Evolutionary conservation across 2,113 vertebrate genomes (phyloP), one percentile per base, ranked within the genome.

Genomic region (Nannospalax galili): DNA sequence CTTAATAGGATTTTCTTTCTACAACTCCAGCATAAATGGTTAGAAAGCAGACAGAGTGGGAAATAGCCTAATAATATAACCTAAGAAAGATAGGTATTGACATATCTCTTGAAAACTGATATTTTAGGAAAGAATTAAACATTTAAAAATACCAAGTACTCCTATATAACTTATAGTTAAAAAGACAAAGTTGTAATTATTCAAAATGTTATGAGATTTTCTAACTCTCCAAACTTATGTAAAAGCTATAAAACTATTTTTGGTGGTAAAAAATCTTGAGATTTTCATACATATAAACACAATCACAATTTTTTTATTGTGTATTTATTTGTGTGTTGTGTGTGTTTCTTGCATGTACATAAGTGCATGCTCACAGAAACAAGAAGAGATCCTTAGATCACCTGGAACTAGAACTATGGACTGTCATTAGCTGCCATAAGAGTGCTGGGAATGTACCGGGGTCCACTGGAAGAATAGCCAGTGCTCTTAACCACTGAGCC

Each of bases 211-310:
- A 93, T 7, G 45, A 95, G 26, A 35, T 92, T 86, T 92, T 96
- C 88, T 90, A 96, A 56, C 28, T 84, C 64, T 92, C 72, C 85
- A 86, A 81, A 95, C 35, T 3, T 74, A 69, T 14, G 81, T 56
- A 96, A 94, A 14, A 91, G 45, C 58, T 78, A 90, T 69, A 96
- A 95, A 79, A 67, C 26, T 84, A 7, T 45, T 10, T 84, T 95
- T 97, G 87, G 52, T 94, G 30, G 62, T 97, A 81, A 91, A 97
- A 97, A 90, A 79, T 78, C 81, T 97, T 96, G 88, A 77, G 95
- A 90, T 96, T 88, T 97, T 96, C 20, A 2, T 74, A 73, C 22
- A 30, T 94, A 17, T 84, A 30, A 74, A 72, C 1, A 85, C 5
- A 84, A 7, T 48, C 2, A 62, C 67, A 81, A 75, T 52, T n/a